phyloP scores from a whole-genome alignment of 2,113 vertebrate species.

The Zingel zingel region DNA sequence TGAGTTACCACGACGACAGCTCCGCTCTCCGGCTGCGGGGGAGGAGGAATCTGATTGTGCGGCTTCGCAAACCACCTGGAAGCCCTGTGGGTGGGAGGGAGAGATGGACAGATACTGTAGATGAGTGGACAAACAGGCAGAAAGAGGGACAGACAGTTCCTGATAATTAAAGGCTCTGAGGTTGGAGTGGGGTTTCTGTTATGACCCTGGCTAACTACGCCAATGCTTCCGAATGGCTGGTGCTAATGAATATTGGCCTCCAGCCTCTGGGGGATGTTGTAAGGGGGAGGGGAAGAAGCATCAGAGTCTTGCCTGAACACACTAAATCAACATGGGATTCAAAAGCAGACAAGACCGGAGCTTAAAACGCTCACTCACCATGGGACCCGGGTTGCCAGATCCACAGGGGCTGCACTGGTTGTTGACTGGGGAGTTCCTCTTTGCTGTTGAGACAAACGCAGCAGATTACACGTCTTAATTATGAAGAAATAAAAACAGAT shows the following conservation, averaged over 20 bases:
- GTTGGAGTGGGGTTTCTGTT: constrained; percentile 19
- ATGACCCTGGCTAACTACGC: constrained; percentile 41
- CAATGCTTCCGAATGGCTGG: constrained; percentile 49
- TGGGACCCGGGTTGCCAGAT: constrained; percentile 86
- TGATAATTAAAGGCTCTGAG: constrained; percentile 50
- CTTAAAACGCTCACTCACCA: constrained; percentile 69
- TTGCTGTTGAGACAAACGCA: constrained; percentile 83
- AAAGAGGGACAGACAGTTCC: constrained; percentile 16
- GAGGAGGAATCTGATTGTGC: constrained; percentile 87
- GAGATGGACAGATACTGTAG: constrained; percentile 45
- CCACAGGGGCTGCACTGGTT: constrained; percentile 89
- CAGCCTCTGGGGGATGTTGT: constrained; percentile 1
- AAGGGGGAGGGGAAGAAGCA: constrained; percentile 30
- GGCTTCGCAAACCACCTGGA: constrained; percentile 95
- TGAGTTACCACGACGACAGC: constrained; percentile 94
- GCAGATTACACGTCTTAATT: constrained; percentile 44
- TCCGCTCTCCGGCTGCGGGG: constrained; percentile 86
- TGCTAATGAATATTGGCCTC: constrained; percentile 69
- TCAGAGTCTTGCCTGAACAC: constrained; percentile 31
- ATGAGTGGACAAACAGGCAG: constrained; percentile 6
- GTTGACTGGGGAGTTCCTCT: constrained; percentile 94
- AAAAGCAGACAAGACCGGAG: constrained; percentile 20
- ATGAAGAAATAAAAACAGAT: constrained; percentile 22
- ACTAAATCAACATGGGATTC: constrained; percentile 44
- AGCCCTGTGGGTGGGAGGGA: constrained; percentile 81